These are phyloP conservation scores for Cranoglanis bouderius DNA, from an alignment of 2,113 vertebrate genomes.

Conservation along the genomic window DNA sequence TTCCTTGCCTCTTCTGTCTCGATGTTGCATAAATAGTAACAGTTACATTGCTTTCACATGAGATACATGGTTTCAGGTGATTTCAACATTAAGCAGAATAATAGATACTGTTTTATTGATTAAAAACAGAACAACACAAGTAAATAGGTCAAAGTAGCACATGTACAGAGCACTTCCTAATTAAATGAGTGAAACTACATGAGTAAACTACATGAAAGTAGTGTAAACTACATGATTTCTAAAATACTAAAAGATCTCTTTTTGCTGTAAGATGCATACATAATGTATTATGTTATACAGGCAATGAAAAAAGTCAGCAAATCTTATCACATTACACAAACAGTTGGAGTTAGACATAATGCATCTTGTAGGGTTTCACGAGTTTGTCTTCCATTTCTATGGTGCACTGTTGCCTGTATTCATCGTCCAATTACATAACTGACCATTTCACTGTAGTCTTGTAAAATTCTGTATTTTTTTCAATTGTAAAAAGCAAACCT, in stretches of 20 bases:
- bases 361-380: not conserved
- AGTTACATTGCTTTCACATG: not conserved
- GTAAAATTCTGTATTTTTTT: not conserved
- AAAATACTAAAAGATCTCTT: not conserved
- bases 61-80: not conserved
- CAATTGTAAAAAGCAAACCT: not conserved
- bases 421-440: not conserved
- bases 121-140: not conserved
- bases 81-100: not conserved
- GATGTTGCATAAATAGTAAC: constrained; percentile 10
- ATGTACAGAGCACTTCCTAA: not conserved
- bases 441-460: not conserved
- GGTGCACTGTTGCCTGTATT: not conserved
- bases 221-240: not conserved
- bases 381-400: not conserved
- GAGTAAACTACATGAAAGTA: not conserved
- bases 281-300: not conserved
- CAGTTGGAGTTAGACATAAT: not conserved
- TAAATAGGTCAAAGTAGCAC: not conserved
- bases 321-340: not conserved
- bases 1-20: constrained; percentile 20
- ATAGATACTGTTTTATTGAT: not conserved
- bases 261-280: not conserved
- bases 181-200: not conserved
- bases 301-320: not conserved